Conservation (phyloP, 1,140 invertebrate genomes). For the Schlechtendalia chinensis region DNA sequence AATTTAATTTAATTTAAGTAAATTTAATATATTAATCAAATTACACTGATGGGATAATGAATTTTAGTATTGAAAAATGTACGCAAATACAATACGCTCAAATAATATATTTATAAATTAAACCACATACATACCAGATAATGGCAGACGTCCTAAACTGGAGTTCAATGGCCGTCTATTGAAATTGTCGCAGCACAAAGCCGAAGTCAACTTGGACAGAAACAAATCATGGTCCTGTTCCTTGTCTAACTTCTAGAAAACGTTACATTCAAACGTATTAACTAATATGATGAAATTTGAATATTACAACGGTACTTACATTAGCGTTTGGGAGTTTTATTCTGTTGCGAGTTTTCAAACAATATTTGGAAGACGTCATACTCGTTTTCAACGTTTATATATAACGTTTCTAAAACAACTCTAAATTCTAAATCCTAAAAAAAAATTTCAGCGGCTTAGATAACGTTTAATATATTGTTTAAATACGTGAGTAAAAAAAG, state of each 20-base stretch:
- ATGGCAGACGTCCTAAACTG: constrained; percentile 27
- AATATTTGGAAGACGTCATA: constrained; percentile 39
- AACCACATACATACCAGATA: constrained; percentile 22
- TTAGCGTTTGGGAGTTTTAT: constrained; percentile 26
- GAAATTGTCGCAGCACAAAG: constrained; percentile 7
- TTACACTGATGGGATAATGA: no score
- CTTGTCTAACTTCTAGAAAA: constrained; percentile 13
- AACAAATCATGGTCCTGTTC: constrained; percentile 43
- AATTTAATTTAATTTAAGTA: no score
- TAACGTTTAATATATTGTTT: no score
- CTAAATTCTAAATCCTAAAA: no score
- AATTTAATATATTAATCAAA: no score
- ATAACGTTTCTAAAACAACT: no score
- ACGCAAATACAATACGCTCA: background rate
- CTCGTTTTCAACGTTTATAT: background rate
- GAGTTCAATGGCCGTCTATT: constrained; percentile 7
- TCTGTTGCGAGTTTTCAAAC: constrained; percentile 37
- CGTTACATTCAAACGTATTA: background rate
- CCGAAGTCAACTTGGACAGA: constrained; percentile 25
- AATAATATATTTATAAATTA: background rate
- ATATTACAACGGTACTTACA: background rate
- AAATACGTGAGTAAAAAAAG: no score
- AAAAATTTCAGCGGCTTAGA: no score
- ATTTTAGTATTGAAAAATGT: background rate
- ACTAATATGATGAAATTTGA: no score